Percentiles rank a stretch among this genome's conserved stretches.
Conservation (phyloP, 1,140 invertebrate genomes). For the Leptinotarsa texana region DNA sequence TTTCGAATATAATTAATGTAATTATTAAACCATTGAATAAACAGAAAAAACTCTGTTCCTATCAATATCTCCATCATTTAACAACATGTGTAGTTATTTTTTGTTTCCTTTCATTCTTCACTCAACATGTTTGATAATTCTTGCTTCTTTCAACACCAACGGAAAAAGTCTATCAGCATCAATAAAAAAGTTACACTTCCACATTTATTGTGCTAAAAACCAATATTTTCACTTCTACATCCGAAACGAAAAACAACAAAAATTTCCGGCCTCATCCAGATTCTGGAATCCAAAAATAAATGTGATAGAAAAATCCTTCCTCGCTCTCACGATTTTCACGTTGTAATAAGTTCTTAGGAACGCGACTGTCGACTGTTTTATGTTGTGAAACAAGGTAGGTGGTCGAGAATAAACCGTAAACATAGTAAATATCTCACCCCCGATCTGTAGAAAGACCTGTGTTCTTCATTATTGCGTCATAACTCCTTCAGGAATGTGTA, state of each 20-base stretch:
- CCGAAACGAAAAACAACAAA: neutral
- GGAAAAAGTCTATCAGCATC: too few species aligned
- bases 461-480: constrained; percentile 49
- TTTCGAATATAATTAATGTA: too few species aligned
- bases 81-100: too few species aligned
- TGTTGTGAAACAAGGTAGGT: constrained; percentile 40
- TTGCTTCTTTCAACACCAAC: too few species aligned
- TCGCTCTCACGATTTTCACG: neutral
- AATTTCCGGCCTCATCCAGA: neutral
- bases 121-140: too few species aligned
- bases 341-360: constrained; percentile 14
- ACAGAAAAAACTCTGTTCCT: too few species aligned
- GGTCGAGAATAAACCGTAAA: constrained; percentile 38
- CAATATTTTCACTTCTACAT: too few species aligned
- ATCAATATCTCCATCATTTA: too few species aligned
- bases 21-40: too few species aligned
- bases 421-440: constrained; percentile 38
- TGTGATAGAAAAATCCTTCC: constrained; percentile 3
- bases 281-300: neutral
- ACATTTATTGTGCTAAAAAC: too few species aligned
- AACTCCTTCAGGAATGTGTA: constrained; percentile 47
- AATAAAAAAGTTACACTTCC: too few species aligned
- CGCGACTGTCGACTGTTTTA: constrained; percentile 34
- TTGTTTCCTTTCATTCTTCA: too few species aligned
- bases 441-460: constrained; percentile 37